Base-by-base conservation (phyloP, 92 coral and sea anemone genomes). In the Heteractis magnifica region DNA sequence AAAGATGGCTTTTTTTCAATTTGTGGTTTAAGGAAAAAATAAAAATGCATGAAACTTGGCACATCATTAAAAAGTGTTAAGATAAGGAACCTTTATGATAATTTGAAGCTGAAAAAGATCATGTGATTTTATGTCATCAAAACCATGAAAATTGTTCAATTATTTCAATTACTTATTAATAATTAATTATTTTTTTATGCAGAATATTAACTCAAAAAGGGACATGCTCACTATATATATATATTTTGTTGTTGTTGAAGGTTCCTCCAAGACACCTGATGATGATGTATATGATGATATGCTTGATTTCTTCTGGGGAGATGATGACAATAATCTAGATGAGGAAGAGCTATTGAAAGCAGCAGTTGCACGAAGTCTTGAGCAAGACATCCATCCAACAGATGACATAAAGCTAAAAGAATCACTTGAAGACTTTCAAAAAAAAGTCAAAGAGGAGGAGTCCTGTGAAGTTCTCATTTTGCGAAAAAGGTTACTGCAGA, bases 341-440 rank as follows among this genome's bases (percentile, higher is more conserved):
- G 87, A 84, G 65, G 82, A 58, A 15, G 87, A 84, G 73, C 80
- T 84, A 75, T 56, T 84, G 76, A 84, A 77, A 84, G 82, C 82
- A 75, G 87, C 87, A 75, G 70, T 84, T 77, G 87, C 82, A 48
- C 82, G 55, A 34, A 84, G 87, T 84, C 78, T 84, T 34, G 82
- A 76, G 53, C 76, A 84, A 44, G 75, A 76, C 82, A 84, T 76
- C 77, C 71, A 44, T 56, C 82, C 82, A 84, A 75, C 70, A 84
- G 73, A 76, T 83, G 87, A 49, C 71, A 64, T 84, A 56, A 48
- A 76, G 48, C 71, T 77, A 59, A 70, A 56, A 20, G 87, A 84
- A 60, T 62, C 82, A 77, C 49, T 74, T 72, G 55, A 75, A n/a
- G 71, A 76, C 49, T 83, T 83, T 62, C 65, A 59, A 83, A 56